Base-by-base conservation (phyloP, 2,797 vertebrate genomes). In the Podarcis siculus region DNA sequence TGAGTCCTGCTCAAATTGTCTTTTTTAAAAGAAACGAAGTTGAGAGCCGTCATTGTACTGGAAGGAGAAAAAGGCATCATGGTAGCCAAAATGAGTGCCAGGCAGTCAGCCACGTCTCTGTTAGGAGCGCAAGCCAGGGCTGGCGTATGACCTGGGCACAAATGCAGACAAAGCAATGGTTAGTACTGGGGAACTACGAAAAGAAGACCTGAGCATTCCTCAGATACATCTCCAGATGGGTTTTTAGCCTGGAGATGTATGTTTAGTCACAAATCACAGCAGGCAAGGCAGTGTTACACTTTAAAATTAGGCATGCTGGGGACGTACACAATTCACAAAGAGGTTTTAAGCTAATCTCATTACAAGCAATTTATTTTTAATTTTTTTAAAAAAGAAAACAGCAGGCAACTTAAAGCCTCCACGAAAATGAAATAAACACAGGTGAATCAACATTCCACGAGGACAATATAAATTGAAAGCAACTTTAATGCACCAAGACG, bases 1-100 rank as follows among this genome's bases (percentile, higher is more conserved):
- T 95, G 96, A 0, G 95, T 95, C 93, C 96, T 96, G 96, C 93
- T 96, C 96, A 97, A 92, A 96, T 39, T 95, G 95, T 97, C 97
- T 96, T 97, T 97, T 97, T 97, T 97, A 94, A 98, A 96, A 96
- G 98, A 97, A 97, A 97, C 95, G 95, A 98, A 98, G 98, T 98
- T 98, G 97, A 98, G 98, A 94, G 98, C 96, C 91, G 97, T 98
- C 97, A 98, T 96, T 95, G 98, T 98, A 97, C 97, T 98, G 98
- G 98, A 98, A 98, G 98, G 98, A 98, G 98, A 98, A 96, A 99
- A 98, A 98, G 98, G 98, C 98, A 98, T 99, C 99, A 99, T 99
- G 98, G 99, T 97, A 97, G 98, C 98, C 98, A 99, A 97, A 98
- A 99, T 98, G 97, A 99, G 98, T 97, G 98, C 98, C 98, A 99